Percentiles rank a stretch among this genome's conserved stretches.
Conservation (phyloP, 2,888 invertebrate species). For the Hyposoter dolosus region DNA sequence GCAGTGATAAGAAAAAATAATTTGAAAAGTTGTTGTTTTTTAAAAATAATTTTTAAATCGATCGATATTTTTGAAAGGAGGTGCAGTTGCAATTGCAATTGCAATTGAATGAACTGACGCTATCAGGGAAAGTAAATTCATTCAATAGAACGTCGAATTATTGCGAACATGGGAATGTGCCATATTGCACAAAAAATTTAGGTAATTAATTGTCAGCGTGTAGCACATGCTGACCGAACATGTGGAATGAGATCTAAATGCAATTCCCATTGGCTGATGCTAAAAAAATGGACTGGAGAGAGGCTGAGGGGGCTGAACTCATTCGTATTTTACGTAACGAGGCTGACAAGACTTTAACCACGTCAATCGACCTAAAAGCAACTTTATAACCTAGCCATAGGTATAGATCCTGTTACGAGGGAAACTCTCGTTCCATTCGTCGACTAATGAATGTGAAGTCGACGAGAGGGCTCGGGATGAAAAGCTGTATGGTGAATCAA, state of each 20-base stretch:
- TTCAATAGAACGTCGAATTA: background rate
- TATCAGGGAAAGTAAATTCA: background rate
- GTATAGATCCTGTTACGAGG: constrained; percentile 20
- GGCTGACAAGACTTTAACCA: constrained; percentile 51
- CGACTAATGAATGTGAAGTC: constrained; percentile 66
- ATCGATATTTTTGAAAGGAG: background rate
- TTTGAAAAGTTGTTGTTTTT: background rate
- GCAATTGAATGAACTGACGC: background rate
- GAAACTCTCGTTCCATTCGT: constrained; percentile 46
- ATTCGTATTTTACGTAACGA: constrained; percentile 36
- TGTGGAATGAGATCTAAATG: constrained; percentile 1
- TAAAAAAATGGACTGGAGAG: background rate
- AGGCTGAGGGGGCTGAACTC: background rate
- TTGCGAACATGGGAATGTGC: too few relatives aligned
- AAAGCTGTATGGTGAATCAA: constrained; percentile 67
- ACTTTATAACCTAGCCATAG: constrained; percentile 29
- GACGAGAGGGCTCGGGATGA: constrained; percentile 55
- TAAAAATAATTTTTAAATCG: background rate
- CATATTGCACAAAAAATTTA: background rate
- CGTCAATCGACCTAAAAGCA: constrained; percentile 52
- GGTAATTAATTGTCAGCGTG: background rate
- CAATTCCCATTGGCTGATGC: background rate
- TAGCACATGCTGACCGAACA: background rate
- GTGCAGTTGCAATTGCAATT: too few relatives aligned
- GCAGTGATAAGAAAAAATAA: background rate